Conservation (phyloP, 1,140 invertebrate species). For the Lepidotrigona ventralis region DNA sequence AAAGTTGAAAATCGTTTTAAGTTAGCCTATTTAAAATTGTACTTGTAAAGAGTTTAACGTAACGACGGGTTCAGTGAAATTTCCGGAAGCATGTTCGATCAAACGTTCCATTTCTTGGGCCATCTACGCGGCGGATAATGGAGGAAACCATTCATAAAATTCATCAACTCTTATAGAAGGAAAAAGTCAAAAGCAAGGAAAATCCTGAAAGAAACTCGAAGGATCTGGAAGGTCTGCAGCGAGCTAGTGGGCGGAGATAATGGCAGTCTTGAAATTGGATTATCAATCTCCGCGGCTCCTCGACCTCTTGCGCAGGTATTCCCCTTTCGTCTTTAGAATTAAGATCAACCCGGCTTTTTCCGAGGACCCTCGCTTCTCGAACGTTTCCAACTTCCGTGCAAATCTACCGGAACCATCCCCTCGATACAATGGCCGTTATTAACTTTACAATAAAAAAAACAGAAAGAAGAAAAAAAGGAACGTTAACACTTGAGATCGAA, state of each 20-base stretch:
- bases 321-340: constrained; percentile 57
- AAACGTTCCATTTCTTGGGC: constrained; percentile 27
- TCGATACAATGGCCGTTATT: not conserved
- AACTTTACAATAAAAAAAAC: not conserved
- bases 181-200: constrained; percentile 56
- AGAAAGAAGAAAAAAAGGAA: not conserved
- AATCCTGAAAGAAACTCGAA: constrained; percentile 51
- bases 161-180: constrained; percentile 49
- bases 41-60: constrained; percentile 9
- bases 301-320: constrained; percentile 53
- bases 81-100: constrained; percentile 24
- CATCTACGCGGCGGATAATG: constrained; percentile 8
- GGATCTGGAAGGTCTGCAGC: constrained; percentile 55
- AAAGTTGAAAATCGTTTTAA: not conserved
- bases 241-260: constrained; percentile 64
- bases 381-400: constrained; percentile 29
- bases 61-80: constrained; percentile 13
- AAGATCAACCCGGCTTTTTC: constrained; percentile 58
- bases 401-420: not conserved
- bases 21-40: not conserved
- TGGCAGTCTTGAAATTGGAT: constrained; percentile 68
- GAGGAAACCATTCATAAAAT: constrained; percentile 50
- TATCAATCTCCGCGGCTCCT: constrained; percentile 63
- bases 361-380: not conserved
- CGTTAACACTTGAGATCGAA: not conserved